A percentile compares a stretch with the other conserved stretches of the same genome.
Evolutionary conservation across 1,140 invertebrate genomes (phyloP).

Genomic region (Anadara kagoshimensis): DNA sequence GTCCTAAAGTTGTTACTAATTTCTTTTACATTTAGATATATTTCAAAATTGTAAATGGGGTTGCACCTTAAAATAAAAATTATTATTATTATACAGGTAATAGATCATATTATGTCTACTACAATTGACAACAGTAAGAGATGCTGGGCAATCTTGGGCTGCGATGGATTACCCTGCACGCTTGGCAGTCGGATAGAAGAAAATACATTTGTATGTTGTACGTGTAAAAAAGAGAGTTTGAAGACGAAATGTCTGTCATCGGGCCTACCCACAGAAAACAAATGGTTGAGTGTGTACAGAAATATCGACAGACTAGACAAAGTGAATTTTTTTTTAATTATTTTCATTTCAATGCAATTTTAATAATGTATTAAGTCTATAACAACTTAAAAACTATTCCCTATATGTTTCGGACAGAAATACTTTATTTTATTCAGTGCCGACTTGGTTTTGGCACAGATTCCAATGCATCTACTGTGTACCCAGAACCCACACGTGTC

Average conservation of each 20-base stretch:
- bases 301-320: slow-evolving; percentile 15
- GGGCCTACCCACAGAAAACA: background rate
- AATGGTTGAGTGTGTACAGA: slow-evolving; percentile 11
- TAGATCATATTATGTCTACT: too few species aligned
- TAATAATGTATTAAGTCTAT: background rate
- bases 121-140: too few species aligned
- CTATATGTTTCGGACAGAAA: slow-evolving; percentile 8
- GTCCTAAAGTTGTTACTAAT: too few species aligned
- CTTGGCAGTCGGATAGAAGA: too few species aligned
- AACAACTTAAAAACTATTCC: background rate
- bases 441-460: background rate
- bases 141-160: too few species aligned
- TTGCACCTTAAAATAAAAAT: too few species aligned
- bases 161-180: too few species aligned
- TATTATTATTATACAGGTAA: too few species aligned
- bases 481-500: background rate
- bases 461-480: background rate
- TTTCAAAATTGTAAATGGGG: too few species aligned
- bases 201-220: too few species aligned
- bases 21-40: too few species aligned
- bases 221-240: too few species aligned
- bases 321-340: background rate
- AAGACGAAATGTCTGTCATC: background rate
- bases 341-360: background rate
- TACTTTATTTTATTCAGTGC: background rate